phyloP scores from a whole-genome alignment of 2,113 vertebrate species.

The Cebus imitator region DNA sequence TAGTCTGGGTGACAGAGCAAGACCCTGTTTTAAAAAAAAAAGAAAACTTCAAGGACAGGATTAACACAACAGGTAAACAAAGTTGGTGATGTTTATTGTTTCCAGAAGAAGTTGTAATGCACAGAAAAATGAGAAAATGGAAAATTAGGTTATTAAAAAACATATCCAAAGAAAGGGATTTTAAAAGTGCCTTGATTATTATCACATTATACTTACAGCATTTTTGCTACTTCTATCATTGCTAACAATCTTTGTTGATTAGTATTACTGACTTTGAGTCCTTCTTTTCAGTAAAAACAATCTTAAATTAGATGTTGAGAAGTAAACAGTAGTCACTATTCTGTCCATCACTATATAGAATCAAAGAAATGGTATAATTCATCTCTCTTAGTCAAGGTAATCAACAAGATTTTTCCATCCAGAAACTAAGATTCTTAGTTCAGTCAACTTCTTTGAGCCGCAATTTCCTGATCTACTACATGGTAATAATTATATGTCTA shows the following conservation, averaged over 20 bases:
- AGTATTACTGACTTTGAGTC: not conserved
- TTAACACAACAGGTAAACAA: not conserved
- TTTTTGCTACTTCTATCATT: slow-evolving; percentile 14
- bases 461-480: not conserved
- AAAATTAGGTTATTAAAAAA: not conserved
- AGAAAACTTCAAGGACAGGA: not conserved
- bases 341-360: not conserved
- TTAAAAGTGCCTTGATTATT: not conserved
- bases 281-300: not conserved
- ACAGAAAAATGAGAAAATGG: not conserved
- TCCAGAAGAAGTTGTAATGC: not conserved
- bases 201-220: not conserved
- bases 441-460: not conserved
- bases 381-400: not conserved
- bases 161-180: not conserved
- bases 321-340: slow-evolving; percentile 16
- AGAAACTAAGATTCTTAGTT: slow-evolving; percentile 19
- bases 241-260: not conserved
- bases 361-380: not conserved
- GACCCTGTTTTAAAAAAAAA: no score
- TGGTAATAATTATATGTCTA: not conserved
- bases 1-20: no score
- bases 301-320: not conserved
- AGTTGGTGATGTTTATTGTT: not conserved
- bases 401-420: not conserved